phyloP scores from a whole-genome alignment of 1,140 invertebrate species.

The Tetramorium alpestre region DNA sequence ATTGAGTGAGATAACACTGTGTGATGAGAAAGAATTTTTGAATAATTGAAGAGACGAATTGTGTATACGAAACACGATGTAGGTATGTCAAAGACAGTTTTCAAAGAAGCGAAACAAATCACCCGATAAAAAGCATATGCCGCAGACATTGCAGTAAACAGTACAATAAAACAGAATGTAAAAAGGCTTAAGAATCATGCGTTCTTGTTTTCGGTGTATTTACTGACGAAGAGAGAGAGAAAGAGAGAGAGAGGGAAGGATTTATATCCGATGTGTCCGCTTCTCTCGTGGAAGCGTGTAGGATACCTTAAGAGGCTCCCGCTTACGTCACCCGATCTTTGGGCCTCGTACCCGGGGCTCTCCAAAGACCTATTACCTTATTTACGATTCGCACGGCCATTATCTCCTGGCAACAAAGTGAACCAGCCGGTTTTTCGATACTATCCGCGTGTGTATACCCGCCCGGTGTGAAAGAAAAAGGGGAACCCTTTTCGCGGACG shows the following conservation, averaged over 20 bases:
- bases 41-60: not conserved
- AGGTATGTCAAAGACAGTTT: not conserved
- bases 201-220: conserved; percentile 42
- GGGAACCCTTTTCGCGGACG: conserved; percentile 64
- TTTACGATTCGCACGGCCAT: conserved; percentile 77
- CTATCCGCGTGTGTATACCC: conserved; percentile 58
- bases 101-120: not conserved
- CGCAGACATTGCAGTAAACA: not conserved
- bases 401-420: conserved; percentile 76
- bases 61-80: not conserved
- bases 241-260: not conserved
- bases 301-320: conserved; percentile 65
- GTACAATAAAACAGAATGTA: not conserved
- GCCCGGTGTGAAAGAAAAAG: conserved; percentile 67
- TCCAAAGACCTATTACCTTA: conserved; percentile 77
- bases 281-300: conserved; percentile 36
- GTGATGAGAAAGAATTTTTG: not conserved
- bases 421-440: conserved; percentile 77
- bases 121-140: not conserved
- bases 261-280: conserved; percentile 43
- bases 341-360: conserved; percentile 60
- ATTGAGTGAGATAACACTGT: not conserved
- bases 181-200: not conserved
- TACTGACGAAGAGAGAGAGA: not conserved
- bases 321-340: conserved; percentile 75